Evolutionary conservation across 2,797 vertebrate genomes (phyloP), one percentile per base, ranked within the genome.

Genomic region (Amniataba percoides): DNA sequence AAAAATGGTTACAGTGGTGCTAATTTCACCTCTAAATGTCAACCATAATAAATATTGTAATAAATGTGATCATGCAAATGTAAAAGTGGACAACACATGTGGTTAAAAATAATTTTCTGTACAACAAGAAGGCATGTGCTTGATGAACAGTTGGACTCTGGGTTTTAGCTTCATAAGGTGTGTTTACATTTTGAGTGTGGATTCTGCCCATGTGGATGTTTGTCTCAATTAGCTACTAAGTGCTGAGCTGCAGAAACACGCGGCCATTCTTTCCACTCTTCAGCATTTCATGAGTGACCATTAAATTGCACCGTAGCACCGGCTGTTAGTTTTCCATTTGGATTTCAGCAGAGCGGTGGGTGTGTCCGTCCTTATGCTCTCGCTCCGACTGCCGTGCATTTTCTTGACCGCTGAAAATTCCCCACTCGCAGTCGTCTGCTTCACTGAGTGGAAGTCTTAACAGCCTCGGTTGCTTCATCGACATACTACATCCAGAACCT

Each of bases 361-460:
- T 74, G 60, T 81, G 72, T 65, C 79, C 48, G 40, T 77, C 68
- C 9, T 70, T 48, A 4, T 31, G 77, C 64, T 45, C 61, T 58
- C 25, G 2, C 67, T 70, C 39, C 77, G 59, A 55, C 74, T 5
- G 3, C 74, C 55, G 57, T 68, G 36, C 40, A 62, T 84, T 82
- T 85, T 66, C 68, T 68, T 64, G 36, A 63, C 68, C 62, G 65
- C 52, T 57, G 40, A 62, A 78, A 71, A 49, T 31, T 19, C n/a
- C n/a, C 25, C 19, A 9, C 23, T 67, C 45, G 18, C 48, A 23
- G 23, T 61, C 55, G n/a, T 61, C 55, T 51, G 15, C 59, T 36
- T 78, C 58, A 59, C 64, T 59, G 42, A 70, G 56, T 71, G 43
- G 57, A 71, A 75, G 61, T 81, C 55, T 49, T 76, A 84, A 74